A percentile compares a stretch with the other conserved stretches of the same genome.
phyloP scores from a whole-genome alignment of 2,888 invertebrate genomes.

The Drosophila koepferae region DNA sequence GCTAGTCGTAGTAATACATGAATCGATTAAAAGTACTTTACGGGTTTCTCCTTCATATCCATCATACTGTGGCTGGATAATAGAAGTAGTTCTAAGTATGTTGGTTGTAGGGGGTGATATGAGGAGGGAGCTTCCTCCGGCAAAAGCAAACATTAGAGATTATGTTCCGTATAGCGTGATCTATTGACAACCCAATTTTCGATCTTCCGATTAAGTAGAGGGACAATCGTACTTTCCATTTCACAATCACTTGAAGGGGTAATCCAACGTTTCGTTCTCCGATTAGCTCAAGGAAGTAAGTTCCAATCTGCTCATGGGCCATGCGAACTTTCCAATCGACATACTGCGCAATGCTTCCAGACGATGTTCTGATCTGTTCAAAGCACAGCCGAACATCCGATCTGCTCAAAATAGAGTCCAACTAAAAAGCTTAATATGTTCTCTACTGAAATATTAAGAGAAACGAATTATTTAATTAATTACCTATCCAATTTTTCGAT shows the following conservation, averaged over 20 bases:
- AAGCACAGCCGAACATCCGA: background rate
- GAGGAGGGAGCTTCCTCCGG: no score
- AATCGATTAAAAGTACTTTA: background rate
- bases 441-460: no score
- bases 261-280: no score
- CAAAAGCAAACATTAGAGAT: background rate
- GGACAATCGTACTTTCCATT: no score
- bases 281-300: no score
- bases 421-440: no score
- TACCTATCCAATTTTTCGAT: no score
- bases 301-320: no score
- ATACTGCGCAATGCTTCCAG: background rate
- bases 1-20: constrained; percentile 39
- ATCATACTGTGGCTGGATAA: background rate
- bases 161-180: no score
- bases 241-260: no score
- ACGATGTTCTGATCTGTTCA: rapidly evolving
- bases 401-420: background rate
- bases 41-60: background rate
- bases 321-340: no score
- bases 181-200: background rate
- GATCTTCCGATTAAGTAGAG: background rate
- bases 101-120: no score
- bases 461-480: background rate
- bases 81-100: background rate